Evolutionary conservation across 2,113 vertebrate species (phyloP).

Genomic region (Chrysemys picta): DNA sequence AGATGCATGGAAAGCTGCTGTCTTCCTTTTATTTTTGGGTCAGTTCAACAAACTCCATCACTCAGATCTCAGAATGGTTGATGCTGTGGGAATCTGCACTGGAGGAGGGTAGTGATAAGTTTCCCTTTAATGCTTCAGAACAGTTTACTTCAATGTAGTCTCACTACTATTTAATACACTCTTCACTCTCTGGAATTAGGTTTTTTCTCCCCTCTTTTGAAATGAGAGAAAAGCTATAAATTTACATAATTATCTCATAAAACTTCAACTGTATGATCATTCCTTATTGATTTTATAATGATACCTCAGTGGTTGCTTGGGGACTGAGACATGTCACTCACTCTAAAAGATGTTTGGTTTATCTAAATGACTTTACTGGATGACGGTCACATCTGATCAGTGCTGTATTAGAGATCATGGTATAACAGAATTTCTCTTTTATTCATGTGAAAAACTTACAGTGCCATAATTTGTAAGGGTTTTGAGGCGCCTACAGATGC

Average conservation of each 20-base stretch:
- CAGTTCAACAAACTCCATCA: neutral
- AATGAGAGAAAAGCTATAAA: neutral
- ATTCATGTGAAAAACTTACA: neutral
- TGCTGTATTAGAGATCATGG: neutral
- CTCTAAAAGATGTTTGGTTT: neutral
- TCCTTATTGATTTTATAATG: neutral
- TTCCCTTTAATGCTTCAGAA: neutral
- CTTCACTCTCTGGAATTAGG: neutral
- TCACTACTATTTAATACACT: neutral
- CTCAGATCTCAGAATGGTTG: neutral
- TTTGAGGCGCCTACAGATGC: neutral
- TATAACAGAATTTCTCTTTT: neutral
- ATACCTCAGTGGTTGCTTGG: neutral
- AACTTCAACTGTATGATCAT: neutral
- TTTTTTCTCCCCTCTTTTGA: neutral
- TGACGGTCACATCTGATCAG: neutral
- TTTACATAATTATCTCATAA: neutral
- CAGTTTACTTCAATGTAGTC: neutral
- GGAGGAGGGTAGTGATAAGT: neutral
- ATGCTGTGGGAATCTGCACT: neutral
- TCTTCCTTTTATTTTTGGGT: neutral
- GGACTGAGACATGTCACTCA: neutral
- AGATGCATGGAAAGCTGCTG: neutral
- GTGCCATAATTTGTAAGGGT: neutral
- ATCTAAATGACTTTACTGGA: neutral